Percentiles rank a stretch among this genome's conserved stretches.
Conservation (phyloP, 2,888 invertebrate genomes). For the Rhogogaster chlorosoma region DNA sequence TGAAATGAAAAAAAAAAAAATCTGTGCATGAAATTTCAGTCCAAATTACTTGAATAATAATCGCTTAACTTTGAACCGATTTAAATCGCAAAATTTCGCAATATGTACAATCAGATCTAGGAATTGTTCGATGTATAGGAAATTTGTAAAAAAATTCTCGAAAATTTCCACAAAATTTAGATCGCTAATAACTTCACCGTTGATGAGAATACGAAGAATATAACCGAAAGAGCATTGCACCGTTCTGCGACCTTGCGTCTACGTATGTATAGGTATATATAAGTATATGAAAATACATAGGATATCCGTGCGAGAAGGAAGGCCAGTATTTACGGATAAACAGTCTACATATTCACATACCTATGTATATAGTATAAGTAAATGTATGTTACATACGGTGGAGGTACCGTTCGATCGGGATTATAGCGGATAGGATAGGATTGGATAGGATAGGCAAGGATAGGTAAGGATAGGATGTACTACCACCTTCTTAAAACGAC, state of each 20-base stretch:
- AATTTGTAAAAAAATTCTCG: too few relatives aligned
- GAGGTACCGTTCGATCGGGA: conserved; percentile 43
- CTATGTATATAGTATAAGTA: not conserved
- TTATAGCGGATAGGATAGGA: conserved; percentile 25
- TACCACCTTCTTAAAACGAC: conserved; percentile 39
- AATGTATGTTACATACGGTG: not conserved
- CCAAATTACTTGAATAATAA: too few relatives aligned
- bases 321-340: conserved; percentile 10
- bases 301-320: not conserved
- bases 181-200: not conserved
- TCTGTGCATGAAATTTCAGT: not conserved
- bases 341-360: not conserved
- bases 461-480: not conserved
- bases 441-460: not conserved
- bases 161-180: too few relatives aligned
- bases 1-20: not conserved
- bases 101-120: too few relatives aligned
- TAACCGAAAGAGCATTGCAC: not conserved
- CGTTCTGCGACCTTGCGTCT: not conserved
- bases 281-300: conserved; percentile 4
- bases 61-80: too few relatives aligned
- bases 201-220: not conserved
- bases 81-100: too few relatives aligned
- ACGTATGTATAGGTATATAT: not conserved
- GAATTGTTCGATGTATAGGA: too few relatives aligned